Evolutionary conservation across 2,888 invertebrate species (phyloP).

Genomic region (Ernsta delagoae): DNA sequence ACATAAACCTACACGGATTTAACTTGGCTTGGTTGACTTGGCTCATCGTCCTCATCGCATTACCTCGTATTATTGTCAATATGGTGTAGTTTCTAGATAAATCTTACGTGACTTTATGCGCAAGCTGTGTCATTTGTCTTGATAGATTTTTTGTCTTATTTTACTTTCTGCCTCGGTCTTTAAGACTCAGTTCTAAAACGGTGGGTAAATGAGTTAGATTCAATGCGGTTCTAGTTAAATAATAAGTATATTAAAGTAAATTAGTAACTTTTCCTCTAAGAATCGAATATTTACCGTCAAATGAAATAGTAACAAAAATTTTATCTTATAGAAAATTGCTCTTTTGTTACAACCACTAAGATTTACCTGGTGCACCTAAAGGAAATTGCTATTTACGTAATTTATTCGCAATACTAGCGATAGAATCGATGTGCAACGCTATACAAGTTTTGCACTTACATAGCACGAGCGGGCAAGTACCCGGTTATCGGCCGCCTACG

Average conservation of each 20-base stretch:
- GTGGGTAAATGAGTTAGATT: neutral
- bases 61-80: slow-evolving; percentile 6
- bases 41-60: neutral
- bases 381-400: slow-evolving; percentile 23
- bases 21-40: slow-evolving; percentile 1
- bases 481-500: slow-evolving; percentile 32
- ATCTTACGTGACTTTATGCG: neutral
- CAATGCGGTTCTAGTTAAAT: no score
- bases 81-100: neutral
- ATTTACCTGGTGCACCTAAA: neutral
- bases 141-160: no score
- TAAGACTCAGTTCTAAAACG: neutral
- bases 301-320: neutral
- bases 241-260: no score
- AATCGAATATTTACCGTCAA: no score
- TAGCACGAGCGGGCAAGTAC: slow-evolving; percentile 17
- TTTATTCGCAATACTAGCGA: slow-evolving; percentile 27
- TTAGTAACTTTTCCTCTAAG: no score
- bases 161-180: neutral
- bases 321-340: neutral
- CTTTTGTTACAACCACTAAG: neutral
- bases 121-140: neutral
- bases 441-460: slow-evolving; percentile 24
- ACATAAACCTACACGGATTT: slow-evolving; percentile 4
- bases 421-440: slow-evolving; percentile 23